Evolutionary conservation across 2,888 invertebrate species (phyloP).

Genomic region (Eilema sororculum): DNA sequence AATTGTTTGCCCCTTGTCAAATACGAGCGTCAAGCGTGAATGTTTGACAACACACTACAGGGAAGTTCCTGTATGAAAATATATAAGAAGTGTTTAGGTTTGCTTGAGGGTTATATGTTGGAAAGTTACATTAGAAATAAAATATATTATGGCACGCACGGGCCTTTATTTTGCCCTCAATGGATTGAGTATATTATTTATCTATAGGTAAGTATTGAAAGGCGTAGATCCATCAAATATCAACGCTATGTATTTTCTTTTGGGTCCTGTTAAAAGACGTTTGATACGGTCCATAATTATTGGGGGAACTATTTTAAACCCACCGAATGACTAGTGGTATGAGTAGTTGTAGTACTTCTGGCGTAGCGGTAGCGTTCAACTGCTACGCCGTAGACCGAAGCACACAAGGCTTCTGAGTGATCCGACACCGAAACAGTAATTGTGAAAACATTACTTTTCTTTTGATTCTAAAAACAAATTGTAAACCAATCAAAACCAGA

Average conservation of each 20-base stretch:
- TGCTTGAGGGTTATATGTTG: constrained; percentile 12
- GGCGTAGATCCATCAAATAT: no score
- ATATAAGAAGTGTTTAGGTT: constrained; percentile 46
- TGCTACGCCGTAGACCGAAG: background rate
- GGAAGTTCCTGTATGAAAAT: constrained; percentile 47
- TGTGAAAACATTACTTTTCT: no score
- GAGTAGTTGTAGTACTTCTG: background rate
- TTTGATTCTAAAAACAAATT: background rate
- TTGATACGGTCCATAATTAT: no score
- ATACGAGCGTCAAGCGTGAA: constrained; percentile 61
- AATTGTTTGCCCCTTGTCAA: constrained; percentile 71
- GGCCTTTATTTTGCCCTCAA: no score
- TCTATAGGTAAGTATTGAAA: no score
- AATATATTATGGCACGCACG: background rate
- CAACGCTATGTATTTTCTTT: no score
- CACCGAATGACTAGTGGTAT: no score
- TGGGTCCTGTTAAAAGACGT: background rate
- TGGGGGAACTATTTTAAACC: no score
- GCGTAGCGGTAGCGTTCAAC: background rate
- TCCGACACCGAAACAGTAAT: no score
- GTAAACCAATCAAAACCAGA: no score
- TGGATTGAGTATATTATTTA: no score
- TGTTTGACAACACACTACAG: constrained; percentile 64
- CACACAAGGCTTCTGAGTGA: no score
- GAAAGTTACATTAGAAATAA: background rate